Evolutionary conservation across 2,888 invertebrate species (phyloP).

Genomic region (Pogonocherus hispidulus): DNA sequence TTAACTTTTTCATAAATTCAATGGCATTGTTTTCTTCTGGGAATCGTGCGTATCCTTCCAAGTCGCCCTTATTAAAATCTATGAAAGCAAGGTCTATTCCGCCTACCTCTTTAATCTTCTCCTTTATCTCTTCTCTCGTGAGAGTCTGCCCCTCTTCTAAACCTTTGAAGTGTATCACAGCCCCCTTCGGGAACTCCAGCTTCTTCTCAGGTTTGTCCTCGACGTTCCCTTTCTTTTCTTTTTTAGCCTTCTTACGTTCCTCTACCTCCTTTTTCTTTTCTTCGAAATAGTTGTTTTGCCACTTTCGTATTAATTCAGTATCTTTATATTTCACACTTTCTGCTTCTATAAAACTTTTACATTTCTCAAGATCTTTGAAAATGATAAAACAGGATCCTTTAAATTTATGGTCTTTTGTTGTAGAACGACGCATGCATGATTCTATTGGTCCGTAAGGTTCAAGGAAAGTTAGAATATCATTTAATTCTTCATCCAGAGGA

Average conservation of each 20-base stretch:
- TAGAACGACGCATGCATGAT: slow-evolving; percentile 77
- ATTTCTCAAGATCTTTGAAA: slow-evolving; percentile 85
- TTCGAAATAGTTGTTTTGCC: slow-evolving; percentile 79
- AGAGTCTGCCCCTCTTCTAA: slow-evolving; percentile 71
- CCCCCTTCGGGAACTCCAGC: slow-evolving; percentile 78
- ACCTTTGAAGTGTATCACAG: slow-evolving; percentile 80
- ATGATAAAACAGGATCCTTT: slow-evolving; percentile 95
- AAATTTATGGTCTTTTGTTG: slow-evolving; percentile 76
- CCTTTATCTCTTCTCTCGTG: slow-evolving; percentile 78
- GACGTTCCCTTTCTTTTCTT: slow-evolving; percentile 71
- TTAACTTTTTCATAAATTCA: slow-evolving; percentile 75
- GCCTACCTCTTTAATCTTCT: slow-evolving; percentile 75
- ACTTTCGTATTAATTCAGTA: slow-evolving; percentile 76
- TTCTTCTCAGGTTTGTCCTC: slow-evolving; percentile 59
- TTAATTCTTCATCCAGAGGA: slow-evolving; percentile 76
- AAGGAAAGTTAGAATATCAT: slow-evolving; percentile 82
- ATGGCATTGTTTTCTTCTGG: slow-evolving; percentile 79
- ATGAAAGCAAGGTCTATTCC: slow-evolving; percentile 79
- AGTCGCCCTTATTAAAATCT: slow-evolving; percentile 82
- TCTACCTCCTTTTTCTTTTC: slow-evolving; percentile 79
- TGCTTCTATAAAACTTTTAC: slow-evolving; percentile 81
- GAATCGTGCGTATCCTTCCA: slow-evolving; percentile 81
- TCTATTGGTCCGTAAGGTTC: slow-evolving; percentile 75
- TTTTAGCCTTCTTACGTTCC: slow-evolving; percentile 70
- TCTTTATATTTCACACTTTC: slow-evolving; percentile 78